These are phyloP conservation scores for Cairina moschata DNA, from an alignment of 2,113 vertebrate species.

Conservation along the genomic window DNA sequence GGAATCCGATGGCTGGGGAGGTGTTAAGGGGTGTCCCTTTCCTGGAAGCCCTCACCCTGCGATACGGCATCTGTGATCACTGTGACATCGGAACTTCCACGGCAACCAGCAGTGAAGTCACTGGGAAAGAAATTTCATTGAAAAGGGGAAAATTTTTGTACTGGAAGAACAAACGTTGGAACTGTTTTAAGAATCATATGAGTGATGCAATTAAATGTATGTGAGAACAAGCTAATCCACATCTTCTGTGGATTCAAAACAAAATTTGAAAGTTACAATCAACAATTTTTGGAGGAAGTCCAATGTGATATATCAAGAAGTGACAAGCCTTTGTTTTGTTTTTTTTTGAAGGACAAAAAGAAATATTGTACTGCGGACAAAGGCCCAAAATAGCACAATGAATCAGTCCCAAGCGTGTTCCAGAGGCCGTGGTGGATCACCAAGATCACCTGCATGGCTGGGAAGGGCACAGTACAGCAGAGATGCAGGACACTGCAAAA, in stretches of 20 bases:
- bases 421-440: no score
- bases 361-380: fast-evolving
- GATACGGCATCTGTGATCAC: background rate
- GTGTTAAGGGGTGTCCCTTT: background rate
- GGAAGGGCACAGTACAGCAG: background rate
- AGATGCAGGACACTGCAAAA: background rate
- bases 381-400: no score
- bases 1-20: background rate
- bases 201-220: background rate
- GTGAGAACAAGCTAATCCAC: background rate
- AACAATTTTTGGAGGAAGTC: background rate
- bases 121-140: background rate
- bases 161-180: background rate
- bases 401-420: background rate
- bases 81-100: constrained; percentile 39
- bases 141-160: background rate
- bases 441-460: no score
- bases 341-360: background rate
- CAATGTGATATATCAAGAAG: background rate
- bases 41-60: background rate
- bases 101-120: background rate
- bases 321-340: background rate
- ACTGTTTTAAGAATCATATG: background rate
- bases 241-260: no score
- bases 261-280: background rate